Conservation (phyloP, 1,140 invertebrate genomes). For the Drosophila fuyamai region DNA sequence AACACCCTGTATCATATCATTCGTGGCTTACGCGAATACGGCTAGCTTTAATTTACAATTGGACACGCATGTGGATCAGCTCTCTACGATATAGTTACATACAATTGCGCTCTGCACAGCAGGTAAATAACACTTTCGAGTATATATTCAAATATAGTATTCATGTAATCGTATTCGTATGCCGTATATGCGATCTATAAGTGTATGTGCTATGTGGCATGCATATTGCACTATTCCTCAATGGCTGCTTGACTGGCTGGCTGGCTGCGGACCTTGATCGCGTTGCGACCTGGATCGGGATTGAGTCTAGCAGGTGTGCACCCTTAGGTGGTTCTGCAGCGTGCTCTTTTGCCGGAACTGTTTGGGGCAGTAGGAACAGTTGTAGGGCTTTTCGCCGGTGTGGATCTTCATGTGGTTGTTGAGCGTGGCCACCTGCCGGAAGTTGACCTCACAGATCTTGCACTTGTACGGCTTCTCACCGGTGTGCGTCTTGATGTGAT, state of each 20-base stretch:
- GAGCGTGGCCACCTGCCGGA: conserved; percentile 82
- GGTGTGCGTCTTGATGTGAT: conserved; percentile 84
- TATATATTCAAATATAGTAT: conserved; percentile 75
- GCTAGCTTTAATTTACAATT: conserved; percentile 79
- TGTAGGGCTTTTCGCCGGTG: conserved; percentile 84
- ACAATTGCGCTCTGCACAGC: conserved; percentile 84
- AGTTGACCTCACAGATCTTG: conserved; percentile 81
- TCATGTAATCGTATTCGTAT: conserved; percentile 57
- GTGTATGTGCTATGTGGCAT: conserved; percentile 57
- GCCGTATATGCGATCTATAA: conserved; percentile 48
- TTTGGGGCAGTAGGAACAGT: conserved; percentile 84
- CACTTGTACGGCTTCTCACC: conserved; percentile 84
- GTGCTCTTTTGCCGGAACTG: conserved; percentile 84
- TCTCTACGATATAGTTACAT: conserved; percentile 75
- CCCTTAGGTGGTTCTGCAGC: conserved; percentile 81
- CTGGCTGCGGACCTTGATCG: conserved; percentile 37
- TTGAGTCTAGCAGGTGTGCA: conserved; percentile 74
- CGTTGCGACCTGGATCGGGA: conserved; percentile 12
- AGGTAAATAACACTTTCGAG: conserved; percentile 83
- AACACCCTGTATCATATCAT: conserved; percentile 63
- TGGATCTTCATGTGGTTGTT: conserved; percentile 85
- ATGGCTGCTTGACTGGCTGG: conserved; percentile 63
- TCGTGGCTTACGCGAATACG: conserved; percentile 49
- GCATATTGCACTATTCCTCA: conserved; percentile 76
- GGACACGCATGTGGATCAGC: conserved; percentile 81